Base-by-base conservation (phyloP, 2,113 vertebrate species). In the Tyrannus savana region DNA sequence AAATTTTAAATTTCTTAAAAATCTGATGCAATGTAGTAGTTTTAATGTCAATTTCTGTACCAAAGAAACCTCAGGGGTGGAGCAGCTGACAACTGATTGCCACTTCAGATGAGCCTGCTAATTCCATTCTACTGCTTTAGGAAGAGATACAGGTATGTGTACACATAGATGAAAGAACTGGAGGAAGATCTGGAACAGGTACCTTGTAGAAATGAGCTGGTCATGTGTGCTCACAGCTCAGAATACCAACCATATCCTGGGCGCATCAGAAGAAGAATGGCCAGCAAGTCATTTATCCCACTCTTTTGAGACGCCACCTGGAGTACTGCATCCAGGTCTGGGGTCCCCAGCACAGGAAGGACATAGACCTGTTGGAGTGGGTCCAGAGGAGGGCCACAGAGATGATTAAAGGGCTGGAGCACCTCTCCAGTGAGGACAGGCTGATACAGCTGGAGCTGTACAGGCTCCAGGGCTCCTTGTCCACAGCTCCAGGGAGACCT, bases 121-220 rank as follows among this genome's bases (percentile, higher is more conserved):
- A 72, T 44, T 72, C 30, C 50, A 41, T 8, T 21, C 19, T 64
- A 35, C 39, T 33, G 60, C 41, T 88, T 74, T 50, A 75, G 31
- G 37, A 35, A 56, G 8, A 63, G 28, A 19, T 28, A 35, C 5
- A 39, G 16, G 22, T 0, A 2, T 28, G 22, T 4, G 1, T 30
- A 30, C 8, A 42, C 19, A 17, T 2, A 28, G 31, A n/a, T 1
- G 9, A 18, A 87, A 46, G 27, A 53, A 41, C 28, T 31, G 24
- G 9, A 74, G 15, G 30, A 75, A 82, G 47, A 14, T 7, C 10
- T 47, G 44, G 21, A 39, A 24, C 21, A 33, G 18, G 35, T 58
- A 37, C 4, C 41, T 56, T 39, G 19, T 5, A 35, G 14, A 27
- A 49, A 47, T 17, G 14, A 75, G 60, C 21, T 11, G 15, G 33